Conservation (phyloP, 1,140 invertebrate species). For the Whitmania pigra region DNA sequence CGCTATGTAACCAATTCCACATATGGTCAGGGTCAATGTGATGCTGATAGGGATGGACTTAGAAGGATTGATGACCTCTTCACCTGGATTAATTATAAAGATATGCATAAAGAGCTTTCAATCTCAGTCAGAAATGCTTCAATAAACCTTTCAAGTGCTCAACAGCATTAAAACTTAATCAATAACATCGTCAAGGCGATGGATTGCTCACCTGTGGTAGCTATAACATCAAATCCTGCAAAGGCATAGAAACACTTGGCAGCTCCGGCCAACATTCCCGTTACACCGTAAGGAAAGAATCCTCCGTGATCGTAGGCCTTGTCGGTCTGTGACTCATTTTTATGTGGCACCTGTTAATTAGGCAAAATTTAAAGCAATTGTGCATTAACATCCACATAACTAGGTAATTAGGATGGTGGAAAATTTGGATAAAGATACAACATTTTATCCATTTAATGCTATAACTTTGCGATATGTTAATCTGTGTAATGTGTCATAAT, state of each 20-base stretch:
- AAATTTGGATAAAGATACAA: no score
- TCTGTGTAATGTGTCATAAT: neutral
- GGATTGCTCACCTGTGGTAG: constrained; percentile 63
- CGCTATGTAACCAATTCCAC: constrained; percentile 55
- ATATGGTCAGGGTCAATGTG: constrained; percentile 61
- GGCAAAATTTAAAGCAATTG: neutral
- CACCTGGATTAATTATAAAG: constrained; percentile 33
- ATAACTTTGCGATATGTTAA: neutral
- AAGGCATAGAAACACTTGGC: constrained; percentile 93
- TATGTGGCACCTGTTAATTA: neutral
- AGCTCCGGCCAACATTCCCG: constrained; percentile 55
- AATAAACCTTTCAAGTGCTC: no score
- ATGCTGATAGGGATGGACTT: constrained; percentile 73
- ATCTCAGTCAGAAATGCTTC: neutral
- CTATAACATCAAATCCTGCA: constrained; percentile 91
- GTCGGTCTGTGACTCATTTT: neutral
- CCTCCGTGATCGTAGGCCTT: constrained; percentile 17
- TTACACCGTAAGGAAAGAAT: constrained; percentile 23
- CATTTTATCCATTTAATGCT: no score
- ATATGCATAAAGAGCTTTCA: neutral
- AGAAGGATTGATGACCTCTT: constrained; percentile 80
- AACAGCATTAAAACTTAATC: neutral
- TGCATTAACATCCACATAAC: no score
- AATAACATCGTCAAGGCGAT: neutral
- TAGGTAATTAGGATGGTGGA: no score